A percentile compares a stretch with the other conserved stretches of the same genome.
phyloP scores from a whole-genome alignment of 2,113 vertebrate genomes.

The Caracal caracal region DNA sequence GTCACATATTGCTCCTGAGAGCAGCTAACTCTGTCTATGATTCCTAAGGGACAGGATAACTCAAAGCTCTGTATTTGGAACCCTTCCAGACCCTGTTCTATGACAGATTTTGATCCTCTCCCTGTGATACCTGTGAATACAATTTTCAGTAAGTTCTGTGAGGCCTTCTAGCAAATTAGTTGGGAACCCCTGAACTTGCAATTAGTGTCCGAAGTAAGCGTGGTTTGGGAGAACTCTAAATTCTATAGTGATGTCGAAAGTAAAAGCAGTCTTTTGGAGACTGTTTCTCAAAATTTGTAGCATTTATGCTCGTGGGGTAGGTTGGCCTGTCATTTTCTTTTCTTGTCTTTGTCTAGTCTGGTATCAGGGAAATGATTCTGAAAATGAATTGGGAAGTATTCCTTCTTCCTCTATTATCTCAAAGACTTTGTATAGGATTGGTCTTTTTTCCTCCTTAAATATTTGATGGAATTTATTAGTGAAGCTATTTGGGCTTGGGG shows the following conservation, averaged over 20 bases:
- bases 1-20: neutral
- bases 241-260: neutral
- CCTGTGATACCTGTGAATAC: neutral
- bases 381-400: neutral
- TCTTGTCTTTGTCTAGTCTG: neutral
- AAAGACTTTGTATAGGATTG: neutral
- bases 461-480: neutral
- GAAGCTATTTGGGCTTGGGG: neutral
- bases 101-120: neutral
- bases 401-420: neutral
- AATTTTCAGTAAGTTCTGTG: neutral
- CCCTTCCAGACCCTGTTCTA: neutral
- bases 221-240: neutral
- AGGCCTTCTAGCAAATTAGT: neutral
- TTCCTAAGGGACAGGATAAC: neutral
- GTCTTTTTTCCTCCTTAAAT: neutral
- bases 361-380: neutral
- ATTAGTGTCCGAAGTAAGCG: neutral
- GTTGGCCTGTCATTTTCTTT: neutral
- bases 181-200: neutral
- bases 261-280: neutral
- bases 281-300: neutral
- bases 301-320: neutral
- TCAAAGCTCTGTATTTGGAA: neutral
- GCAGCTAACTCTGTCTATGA: neutral